Base-by-base conservation (phyloP, 2,888 invertebrate species). In the Megalurothrips usitatus region DNA sequence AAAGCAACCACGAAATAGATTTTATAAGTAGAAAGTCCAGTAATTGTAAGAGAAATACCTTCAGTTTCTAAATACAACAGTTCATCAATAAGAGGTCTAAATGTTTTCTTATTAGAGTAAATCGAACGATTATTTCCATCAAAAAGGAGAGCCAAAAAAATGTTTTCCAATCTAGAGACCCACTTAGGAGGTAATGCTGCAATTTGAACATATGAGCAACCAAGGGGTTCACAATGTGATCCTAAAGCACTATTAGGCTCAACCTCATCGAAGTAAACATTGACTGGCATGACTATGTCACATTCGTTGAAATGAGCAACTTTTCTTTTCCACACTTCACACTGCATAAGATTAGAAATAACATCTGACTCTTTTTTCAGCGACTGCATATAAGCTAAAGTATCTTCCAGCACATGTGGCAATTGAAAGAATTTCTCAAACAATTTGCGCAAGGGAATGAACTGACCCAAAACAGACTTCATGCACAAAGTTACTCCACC, bases 1-100 rank as follows among this genome's bases (percentile, higher is more conserved):
- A 82, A 79, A 80, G 75, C 79, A 9, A 83, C 23, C 26, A 49
- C 81, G 82, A 84, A 83, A 82, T 83, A 82, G 17, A 80, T 2
- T 82, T 19, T 43, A 63, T 17, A 6, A 17, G 11, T 19, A 14
- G 14, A 11, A 17, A 63, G 19, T 63, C 19, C 63, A 63, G 19
- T 6, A 17, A 19, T 19, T 17, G 6, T 10, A 63, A 63, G 14
- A 14, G 63, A 14, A 63, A 63, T 63, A 19, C 63, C 63, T 19
- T 63, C 63, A 63, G 63, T 63, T 19, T 63, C 63, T 19, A 63
- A 19, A 10, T 14, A 17, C 6, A 17, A 6, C 6, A 63, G 19
- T 19, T 63, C 63, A 17, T 63, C 63, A 14, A 63, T 63, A 6
- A 63, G 19, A 19, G 63, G 63, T 19, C 19, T 19, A 63, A 63